A percentile compares a stretch with the other conserved stretches of the same genome.
phyloP scores from a whole-genome alignment of 2,888 invertebrate genomes.

The Schizaphis graminum region DNA sequence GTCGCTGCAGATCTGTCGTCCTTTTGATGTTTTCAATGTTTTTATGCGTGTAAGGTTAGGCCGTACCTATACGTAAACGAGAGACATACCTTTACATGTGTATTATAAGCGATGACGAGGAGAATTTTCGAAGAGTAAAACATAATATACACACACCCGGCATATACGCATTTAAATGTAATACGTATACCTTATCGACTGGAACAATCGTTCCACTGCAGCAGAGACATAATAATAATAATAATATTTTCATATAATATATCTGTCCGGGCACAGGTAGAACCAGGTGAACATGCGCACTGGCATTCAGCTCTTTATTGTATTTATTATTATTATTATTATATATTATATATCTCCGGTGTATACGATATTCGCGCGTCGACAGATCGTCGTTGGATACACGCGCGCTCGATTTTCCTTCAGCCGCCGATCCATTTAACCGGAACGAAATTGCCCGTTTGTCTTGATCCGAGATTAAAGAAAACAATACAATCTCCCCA shows the following conservation, averaged over 20 bases:
- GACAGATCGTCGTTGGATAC: not conserved
- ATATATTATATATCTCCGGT: not conserved
- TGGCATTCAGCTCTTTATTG: not conserved
- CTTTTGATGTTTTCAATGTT: not conserved
- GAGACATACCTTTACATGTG: not conserved
- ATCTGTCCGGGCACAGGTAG: not conserved
- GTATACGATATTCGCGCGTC: not conserved
- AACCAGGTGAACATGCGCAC: not conserved
- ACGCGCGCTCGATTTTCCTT: not conserved
- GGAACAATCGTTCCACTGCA: conserved; percentile 27
- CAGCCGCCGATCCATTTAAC: conserved; percentile 40
- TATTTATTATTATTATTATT: not conserved
- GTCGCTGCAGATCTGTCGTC: not conserved
- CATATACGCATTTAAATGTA: not conserved
- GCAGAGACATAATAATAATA: conserved; percentile 26
- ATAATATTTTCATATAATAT: not conserved
- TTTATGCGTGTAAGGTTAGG: not conserved
- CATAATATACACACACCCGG: not conserved
- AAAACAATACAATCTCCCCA: conserved; percentile 53
- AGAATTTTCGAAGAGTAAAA: not conserved
- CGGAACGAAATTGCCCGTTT: conserved; percentile 48
- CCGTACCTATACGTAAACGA: not conserved
- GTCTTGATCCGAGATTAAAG: conserved; percentile 55
- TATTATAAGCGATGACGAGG: not conserved
- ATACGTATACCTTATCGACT: not conserved